Evolutionary conservation across 2,888 invertebrate species (phyloP).

Genomic region (Cloeon dipterum): DNA sequence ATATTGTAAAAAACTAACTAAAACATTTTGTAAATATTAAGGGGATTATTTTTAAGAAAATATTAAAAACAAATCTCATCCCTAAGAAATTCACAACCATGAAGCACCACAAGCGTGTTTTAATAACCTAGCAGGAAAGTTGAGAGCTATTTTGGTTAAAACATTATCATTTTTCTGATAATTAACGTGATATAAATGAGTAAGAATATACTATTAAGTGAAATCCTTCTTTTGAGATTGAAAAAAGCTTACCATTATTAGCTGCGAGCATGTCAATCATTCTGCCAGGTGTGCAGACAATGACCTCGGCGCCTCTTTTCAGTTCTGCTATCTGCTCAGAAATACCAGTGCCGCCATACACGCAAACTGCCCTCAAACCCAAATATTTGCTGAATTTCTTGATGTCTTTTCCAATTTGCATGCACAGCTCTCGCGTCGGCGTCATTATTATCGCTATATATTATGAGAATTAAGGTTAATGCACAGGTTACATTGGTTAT

Average conservation of each 20-base stretch:
- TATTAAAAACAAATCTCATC: no score
- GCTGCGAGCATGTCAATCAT: constrained; percentile 99
- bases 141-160: no score
- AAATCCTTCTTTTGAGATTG: neutral
- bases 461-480: constrained; percentile 1
- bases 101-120: no score
- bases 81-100: no score
- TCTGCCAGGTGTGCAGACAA: constrained; percentile 95
- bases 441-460: constrained; percentile 75
- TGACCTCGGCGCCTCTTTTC: constrained; percentile 91
- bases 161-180: no score
- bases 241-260: constrained; percentile 48
- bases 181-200: no score
- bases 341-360: constrained; percentile 95
- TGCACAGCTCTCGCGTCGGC: constrained; percentile 90
- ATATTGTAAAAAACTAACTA: no score
- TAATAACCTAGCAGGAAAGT: no score
- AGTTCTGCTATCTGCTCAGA: constrained; percentile 91
- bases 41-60: no score
- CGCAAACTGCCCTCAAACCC: constrained; percentile 74
- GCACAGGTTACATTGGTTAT: neutral
- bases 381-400: constrained; percentile 81
- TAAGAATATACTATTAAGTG: no score
- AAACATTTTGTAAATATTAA: no score
- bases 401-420: constrained; percentile 95